Evolutionary conservation across 2,888 invertebrate genomes (phyloP).

Genomic region (Halictus ligatus): DNA sequence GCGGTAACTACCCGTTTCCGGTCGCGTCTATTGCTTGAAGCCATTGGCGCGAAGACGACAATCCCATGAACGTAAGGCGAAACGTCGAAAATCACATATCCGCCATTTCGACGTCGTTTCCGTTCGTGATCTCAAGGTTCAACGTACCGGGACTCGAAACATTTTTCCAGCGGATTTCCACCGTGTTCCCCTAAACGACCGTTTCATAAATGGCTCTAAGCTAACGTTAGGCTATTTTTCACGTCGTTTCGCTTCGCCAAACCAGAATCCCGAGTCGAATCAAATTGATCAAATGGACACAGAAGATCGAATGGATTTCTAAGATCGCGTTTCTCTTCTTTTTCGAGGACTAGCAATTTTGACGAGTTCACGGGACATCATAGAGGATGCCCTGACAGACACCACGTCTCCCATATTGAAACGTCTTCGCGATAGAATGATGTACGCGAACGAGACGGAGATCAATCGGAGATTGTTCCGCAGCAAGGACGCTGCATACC

Average conservation of each 20-base stretch:
- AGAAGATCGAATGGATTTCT: background rate
- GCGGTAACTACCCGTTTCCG: slow-evolving; percentile 42
- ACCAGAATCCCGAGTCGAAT: background rate
- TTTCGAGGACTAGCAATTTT: slow-evolving; percentile 33
- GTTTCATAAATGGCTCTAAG: background rate
- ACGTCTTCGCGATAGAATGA: slow-evolving; percentile 26
- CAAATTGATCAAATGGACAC: background rate
- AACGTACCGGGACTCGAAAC: background rate
- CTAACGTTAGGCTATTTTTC: background rate
- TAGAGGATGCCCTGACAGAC: slow-evolving; percentile 40
- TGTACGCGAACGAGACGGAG: slow-evolving; percentile 42
- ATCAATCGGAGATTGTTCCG: slow-evolving; percentile 35
- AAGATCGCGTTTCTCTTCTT: background rate
- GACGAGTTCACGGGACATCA: slow-evolving; percentile 28
- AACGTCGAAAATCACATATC: background rate
- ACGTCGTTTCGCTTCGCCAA: background rate
- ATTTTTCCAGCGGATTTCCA: background rate
- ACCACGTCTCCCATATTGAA: slow-evolving; percentile 9
- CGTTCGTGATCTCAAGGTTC: no score
- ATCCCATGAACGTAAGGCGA: background rate
- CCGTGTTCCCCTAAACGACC: no score
- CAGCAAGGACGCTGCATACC: slow-evolving; percentile 35
- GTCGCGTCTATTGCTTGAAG: background rate
- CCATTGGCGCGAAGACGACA: background rate
- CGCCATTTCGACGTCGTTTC: background rate